These are phyloP conservation scores for Menura novaehollandiae DNA, from an alignment of 2,113 vertebrate species.

Conservation along the genomic window DNA sequence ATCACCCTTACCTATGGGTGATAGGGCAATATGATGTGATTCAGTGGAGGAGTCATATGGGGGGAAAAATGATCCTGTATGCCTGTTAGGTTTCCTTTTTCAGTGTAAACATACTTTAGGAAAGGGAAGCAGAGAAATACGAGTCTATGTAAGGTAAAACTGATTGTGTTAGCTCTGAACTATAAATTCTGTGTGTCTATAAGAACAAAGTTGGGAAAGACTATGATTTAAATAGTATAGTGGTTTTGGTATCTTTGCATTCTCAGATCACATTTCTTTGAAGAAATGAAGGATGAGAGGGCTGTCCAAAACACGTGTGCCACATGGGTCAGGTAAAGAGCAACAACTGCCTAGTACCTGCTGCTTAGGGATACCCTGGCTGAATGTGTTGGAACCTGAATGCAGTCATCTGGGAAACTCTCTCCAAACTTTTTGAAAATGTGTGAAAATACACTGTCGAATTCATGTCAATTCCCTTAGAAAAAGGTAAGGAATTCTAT, in stretches of 20 bases:
- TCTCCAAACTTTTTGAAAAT: background rate
- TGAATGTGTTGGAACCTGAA: background rate
- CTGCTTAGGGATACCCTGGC: background rate
- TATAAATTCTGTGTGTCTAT: background rate
- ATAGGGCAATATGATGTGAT: background rate
- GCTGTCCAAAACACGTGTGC: background rate
- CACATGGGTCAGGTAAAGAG: background rate
- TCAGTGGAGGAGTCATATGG: background rate
- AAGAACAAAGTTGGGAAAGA: background rate
- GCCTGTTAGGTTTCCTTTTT: background rate
- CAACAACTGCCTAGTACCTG: background rate
- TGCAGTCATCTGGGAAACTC: background rate
- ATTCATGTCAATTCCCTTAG: background rate
- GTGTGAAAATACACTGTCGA: background rate
- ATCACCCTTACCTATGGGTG: no score
- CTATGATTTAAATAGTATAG: background rate
- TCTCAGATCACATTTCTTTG: background rate
- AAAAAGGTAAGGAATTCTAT: background rate
- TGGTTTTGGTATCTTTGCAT: background rate
- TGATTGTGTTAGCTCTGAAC: background rate
- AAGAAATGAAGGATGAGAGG: background rate
- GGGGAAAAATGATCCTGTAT: rapidly evolving
- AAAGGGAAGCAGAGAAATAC: background rate
- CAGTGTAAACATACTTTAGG: background rate
- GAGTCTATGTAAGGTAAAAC: background rate